phyloP scores from a whole-genome alignment of 2,113 vertebrate species.

The Aleadryas rufinucha region DNA sequence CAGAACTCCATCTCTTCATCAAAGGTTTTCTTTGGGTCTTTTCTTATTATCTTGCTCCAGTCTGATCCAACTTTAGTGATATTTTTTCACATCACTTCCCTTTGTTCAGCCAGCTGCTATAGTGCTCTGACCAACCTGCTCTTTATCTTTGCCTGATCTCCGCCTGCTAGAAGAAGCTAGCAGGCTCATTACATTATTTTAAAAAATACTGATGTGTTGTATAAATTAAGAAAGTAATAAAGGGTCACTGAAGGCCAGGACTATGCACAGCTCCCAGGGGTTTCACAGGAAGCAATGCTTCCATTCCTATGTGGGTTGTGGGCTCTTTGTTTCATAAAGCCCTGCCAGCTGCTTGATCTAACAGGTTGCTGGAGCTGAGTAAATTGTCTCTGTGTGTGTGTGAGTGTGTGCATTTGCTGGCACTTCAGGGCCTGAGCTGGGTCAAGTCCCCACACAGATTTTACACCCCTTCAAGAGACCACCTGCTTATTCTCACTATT shows the following conservation, averaged over 20 bases:
- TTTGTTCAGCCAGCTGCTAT: conserved; percentile 10
- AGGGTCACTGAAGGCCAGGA: neutral
- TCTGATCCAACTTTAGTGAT: neutral
- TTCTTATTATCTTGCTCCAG: neutral
- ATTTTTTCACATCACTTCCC: neutral
- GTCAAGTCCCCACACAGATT: neutral
- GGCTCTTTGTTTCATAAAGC: neutral
- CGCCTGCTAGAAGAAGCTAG: neutral
- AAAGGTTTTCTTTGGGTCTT: neutral
- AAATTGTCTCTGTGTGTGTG: neutral
- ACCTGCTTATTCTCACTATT: neutral
- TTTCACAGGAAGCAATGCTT: neutral
- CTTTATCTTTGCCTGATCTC: conserved; percentile 8
- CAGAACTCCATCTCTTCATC: neutral
- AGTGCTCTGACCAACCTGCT: neutral
- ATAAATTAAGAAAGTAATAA: conserved; percentile 4
- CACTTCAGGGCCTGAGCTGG: neutral
- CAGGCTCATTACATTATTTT: neutral
- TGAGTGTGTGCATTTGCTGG: neutral
- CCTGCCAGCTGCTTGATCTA: neutral
- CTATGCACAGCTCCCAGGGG: neutral
- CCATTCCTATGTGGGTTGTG: neutral
- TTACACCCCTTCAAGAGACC: neutral
- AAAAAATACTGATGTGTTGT: neutral
- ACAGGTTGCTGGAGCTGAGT: neutral